Base-by-base conservation (phyloP, 2,888 invertebrate genomes). In the Polyommatus icarus region DNA sequence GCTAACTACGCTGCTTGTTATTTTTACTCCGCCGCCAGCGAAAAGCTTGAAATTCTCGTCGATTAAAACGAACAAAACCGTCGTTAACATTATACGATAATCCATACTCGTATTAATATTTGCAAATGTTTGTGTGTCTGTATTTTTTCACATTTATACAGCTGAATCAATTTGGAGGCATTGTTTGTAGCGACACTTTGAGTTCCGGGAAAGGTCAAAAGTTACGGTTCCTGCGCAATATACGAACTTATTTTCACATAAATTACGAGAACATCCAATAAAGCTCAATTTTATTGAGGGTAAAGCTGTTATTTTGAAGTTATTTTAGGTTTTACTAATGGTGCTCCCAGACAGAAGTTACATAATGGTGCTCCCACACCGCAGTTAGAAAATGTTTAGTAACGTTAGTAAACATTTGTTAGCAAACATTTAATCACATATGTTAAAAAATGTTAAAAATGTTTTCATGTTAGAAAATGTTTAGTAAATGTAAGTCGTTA, bases 1-100 rank as follows among this genome's bases (percentile, higher is more conserved):
- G 75, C 75, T 67, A 67, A 67, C 67, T 75, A 54, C 75, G 18
- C 24, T 29, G 32, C 75, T 54, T 50, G 75, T 75, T 72, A 72
- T n/a, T 40, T 72, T 72, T 36, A 40, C 67, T 67, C 67, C 6
- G 5, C 29, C 61, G 20, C 71, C 36, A 36, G 36, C 71, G 36
- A 40, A 72, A 72, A 72, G 40, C 72, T 71, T 36, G 32, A 36
- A 32, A 71, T 36, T 36, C 36, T 72, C 72, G 10, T 40, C 72
- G 72, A 72, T 71, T 61, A 7, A 71, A 36, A 71, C 20, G 32
- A 71, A 7, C 6, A 72, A 40, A 40, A 40, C 40, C 32, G 18
- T 18, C 67, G 15, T 32, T 29, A 5, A 67, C 15, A 29, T 32
- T 67, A 46, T 8, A 4, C 50, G 7, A 8, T 50, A 12, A 50